These are phyloP conservation scores for Zootermopsis nevadensis DNA, from an alignment of 2,888 invertebrate species.

Conservation along the genomic window DNA sequence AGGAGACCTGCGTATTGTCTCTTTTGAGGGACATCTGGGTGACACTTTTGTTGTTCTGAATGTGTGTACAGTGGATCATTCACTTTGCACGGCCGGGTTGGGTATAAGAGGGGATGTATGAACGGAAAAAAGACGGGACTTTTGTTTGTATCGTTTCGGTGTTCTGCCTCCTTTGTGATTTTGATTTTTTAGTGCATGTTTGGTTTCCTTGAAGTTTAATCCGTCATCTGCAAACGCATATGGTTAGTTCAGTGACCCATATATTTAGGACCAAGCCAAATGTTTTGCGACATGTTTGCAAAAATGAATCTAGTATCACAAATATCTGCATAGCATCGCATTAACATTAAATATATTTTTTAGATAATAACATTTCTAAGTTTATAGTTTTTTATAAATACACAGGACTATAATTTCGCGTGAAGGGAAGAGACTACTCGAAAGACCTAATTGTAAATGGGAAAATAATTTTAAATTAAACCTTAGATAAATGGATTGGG, in stretches of 20 bases:
- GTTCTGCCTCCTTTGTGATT: neutral
- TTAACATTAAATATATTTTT: no score
- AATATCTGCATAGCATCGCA: no score
- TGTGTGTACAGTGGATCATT: neutral
- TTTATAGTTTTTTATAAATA: no score
- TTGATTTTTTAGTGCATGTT: constrained; percentile 2
- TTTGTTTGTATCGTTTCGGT: constrained; percentile 15
- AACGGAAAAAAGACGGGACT: neutral
- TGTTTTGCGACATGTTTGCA: neutral
- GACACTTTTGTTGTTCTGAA: constrained; percentile 12
- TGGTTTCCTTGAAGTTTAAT: neutral
- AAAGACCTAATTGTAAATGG: no score
- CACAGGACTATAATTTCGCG: no score
- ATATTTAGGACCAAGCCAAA: neutral
- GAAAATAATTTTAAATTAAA: no score
- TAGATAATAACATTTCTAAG: no score
- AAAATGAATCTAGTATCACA: no score
- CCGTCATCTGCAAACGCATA: neutral
- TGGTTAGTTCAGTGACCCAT: neutral
- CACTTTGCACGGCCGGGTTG: neutral
- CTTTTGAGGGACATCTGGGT: constrained; percentile 23
- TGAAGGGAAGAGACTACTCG: no score
- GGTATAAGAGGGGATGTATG: constrained; percentile 8
- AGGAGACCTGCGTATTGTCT: neutral
- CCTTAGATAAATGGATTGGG: no score